Evolutionary conservation across 2,888 invertebrate genomes (phyloP).

Genomic region (Nomada ferruginata): DNA sequence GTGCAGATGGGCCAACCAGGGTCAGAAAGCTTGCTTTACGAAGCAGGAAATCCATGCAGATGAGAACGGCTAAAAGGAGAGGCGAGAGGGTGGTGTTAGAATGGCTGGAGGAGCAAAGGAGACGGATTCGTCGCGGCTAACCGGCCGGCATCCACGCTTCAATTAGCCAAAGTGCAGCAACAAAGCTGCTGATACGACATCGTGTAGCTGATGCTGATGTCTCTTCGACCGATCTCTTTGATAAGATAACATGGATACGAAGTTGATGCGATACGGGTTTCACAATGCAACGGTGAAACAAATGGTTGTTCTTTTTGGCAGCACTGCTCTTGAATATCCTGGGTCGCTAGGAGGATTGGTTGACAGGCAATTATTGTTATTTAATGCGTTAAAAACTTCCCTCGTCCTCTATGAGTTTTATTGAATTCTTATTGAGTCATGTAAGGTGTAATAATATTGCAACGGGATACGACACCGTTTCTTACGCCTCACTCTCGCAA

Average conservation of each 20-base stretch:
- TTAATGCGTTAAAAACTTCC: no score
- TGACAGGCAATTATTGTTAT: no score
- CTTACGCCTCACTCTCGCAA: no score
- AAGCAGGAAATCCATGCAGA: slow-evolving; percentile 81
- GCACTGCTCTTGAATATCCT: neutral
- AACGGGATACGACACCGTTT: no score
- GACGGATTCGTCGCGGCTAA: slow-evolving; percentile 58
- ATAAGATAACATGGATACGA: slow-evolving; percentile 13
- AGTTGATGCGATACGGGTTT: neutral
- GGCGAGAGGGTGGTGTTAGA: slow-evolving; percentile 1
- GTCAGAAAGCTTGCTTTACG: slow-evolving; percentile 79
- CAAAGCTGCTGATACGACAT: slow-evolving; percentile 56
- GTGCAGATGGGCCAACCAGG: slow-evolving; percentile 72
- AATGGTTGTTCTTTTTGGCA: neutral
- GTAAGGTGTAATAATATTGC: no score
- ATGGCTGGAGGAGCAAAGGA: slow-evolving; percentile 37
- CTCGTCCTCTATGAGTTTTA: no score
- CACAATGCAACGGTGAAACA: neutral
- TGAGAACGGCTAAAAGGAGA: slow-evolving; percentile 62
- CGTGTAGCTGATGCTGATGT: slow-evolving; percentile 24
- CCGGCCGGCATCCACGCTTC: slow-evolving; percentile 77
- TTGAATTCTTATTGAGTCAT: no score
- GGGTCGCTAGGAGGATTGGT: no score
- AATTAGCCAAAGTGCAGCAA: slow-evolving; percentile 80
- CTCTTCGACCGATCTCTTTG: slow-evolving; percentile 22